Conservation (phyloP, 2,113 vertebrate species). For the Ageneiosus marmoratus region DNA sequence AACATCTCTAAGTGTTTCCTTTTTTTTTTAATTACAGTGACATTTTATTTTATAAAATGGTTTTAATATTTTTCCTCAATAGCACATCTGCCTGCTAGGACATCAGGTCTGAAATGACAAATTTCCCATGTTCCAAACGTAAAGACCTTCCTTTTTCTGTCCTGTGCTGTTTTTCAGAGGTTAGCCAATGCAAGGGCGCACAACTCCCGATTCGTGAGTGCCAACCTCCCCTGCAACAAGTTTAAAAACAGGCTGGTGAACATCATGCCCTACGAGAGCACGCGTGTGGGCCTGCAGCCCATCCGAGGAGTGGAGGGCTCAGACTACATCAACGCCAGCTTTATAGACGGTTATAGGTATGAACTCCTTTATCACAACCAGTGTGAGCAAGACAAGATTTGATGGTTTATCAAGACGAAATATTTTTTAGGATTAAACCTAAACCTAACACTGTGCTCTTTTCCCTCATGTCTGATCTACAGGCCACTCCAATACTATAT, state of each 20-base stretch:
- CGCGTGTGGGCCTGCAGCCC: conserved; percentile 93
- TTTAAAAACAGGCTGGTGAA: conserved; percentile 99
- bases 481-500: background rate
- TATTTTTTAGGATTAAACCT: background rate
- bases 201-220: conserved; percentile 97
- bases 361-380: background rate
- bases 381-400: background rate
- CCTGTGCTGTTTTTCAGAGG: conserved; percentile 74
- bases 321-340: conserved; percentile 98
- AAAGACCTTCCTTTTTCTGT: too few species aligned
- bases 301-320: conserved; percentile 97
- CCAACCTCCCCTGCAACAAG: conserved; percentile 99
- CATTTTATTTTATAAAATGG: too few species aligned
- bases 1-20: too few species aligned
- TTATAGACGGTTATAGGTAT: conserved; percentile 98
- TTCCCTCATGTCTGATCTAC: background rate
- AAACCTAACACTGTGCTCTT: background rate
- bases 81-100: too few species aligned
- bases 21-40: too few species aligned
- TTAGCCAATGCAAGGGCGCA: conserved; percentile 97
- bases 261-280: conserved; percentile 99
- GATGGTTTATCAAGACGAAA: background rate
- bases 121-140: too few species aligned
- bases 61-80: too few species aligned
- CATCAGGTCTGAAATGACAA: too few species aligned